A percentile compares a stretch with the other conserved stretches of the same genome.
Evolutionary conservation across 2,797 vertebrate species (phyloP).

Genomic region (Micromesistius poutassou): DNA sequence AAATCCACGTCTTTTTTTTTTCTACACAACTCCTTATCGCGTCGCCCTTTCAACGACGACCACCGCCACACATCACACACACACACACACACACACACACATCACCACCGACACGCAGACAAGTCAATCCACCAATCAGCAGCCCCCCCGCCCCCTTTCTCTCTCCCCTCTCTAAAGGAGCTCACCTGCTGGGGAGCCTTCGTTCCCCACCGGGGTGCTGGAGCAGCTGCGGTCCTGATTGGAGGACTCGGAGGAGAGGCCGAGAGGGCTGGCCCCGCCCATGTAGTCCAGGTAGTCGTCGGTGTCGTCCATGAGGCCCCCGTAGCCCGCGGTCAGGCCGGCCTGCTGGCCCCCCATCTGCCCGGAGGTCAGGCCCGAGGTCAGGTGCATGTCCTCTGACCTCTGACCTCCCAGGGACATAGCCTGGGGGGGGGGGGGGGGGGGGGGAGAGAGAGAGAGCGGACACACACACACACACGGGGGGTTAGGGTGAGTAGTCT

Average conservation of each 20-base stretch:
- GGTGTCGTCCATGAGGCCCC: conserved; percentile 81
- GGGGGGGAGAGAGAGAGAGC: too few species aligned
- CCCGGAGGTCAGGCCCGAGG: conserved; percentile 62
- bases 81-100: too few species aligned
- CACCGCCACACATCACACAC: too few species aligned
- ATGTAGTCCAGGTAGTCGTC: conserved; percentile 96
- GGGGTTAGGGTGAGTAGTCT: too few species aligned
- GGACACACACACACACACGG: conserved; percentile 3
- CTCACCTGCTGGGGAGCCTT: conserved; percentile 92
- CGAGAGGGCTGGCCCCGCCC: conserved; percentile 86
- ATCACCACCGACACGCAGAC: neutral
- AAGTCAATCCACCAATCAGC: neutral
- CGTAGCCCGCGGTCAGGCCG: conserved; percentile 58
- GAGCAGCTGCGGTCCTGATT: conserved; percentile 97
- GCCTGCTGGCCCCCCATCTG: conserved; percentile 44
- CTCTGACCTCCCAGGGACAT: conserved; percentile 68
- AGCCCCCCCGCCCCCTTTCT: too few species aligned
- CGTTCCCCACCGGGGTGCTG: conserved; percentile 95
- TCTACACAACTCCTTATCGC: too few species aligned
- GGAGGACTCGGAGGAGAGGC: conserved; percentile 93
- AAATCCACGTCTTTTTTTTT: too few species aligned
- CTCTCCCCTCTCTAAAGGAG: too few species aligned
- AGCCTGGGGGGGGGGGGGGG: conserved; percentile 65
- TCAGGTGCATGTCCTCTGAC: conserved; percentile 67
- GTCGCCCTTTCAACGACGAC: too few species aligned